A percentile compares a stretch with the other conserved stretches of the same genome.
phyloP scores from a whole-genome alignment of 2,113 vertebrate genomes.

The Haemorhous mexicanus region DNA sequence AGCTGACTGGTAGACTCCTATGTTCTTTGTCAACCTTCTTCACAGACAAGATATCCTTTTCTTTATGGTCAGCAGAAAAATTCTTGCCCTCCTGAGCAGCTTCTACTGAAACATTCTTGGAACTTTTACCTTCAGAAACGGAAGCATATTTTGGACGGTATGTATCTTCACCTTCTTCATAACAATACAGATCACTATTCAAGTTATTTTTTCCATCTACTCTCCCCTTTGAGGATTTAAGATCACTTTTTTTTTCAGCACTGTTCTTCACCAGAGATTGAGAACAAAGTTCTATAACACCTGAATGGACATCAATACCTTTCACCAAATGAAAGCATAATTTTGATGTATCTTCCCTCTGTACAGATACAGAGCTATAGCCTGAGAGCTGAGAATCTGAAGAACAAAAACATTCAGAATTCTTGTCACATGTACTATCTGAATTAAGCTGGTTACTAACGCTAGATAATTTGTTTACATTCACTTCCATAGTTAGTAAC shows the following conservation, averaged over 20 bases:
- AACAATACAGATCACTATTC: background rate
- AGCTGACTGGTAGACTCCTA: background rate
- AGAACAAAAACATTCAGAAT: slow-evolving; percentile 45
- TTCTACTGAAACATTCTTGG: background rate
- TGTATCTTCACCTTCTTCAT: background rate
- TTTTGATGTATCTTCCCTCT: slow-evolving; percentile 29
- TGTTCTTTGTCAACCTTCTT: background rate
- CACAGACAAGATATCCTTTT: background rate
- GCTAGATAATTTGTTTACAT: slow-evolving; percentile 32
- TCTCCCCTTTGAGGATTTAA: slow-evolving; percentile 1
- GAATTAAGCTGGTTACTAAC: background rate
- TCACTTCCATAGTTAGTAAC: background rate
- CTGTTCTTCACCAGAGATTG: slow-evolving; percentile 1
- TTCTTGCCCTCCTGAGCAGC: background rate
- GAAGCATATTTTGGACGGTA: background rate
- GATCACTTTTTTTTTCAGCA: slow-evolving; percentile 2
- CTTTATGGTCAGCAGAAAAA: background rate
- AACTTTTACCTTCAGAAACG: background rate
- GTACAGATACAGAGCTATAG: background rate
- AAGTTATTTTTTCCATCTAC: background rate
- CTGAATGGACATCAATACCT: slow-evolving; percentile 8
- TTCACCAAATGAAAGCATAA: slow-evolving; percentile 25
- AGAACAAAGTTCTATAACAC: slow-evolving; percentile 43
- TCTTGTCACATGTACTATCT: background rate
- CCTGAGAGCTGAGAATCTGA: slow-evolving; percentile 29